phyloP scores from a whole-genome alignment of 2,797 vertebrate species.

The Bufotes viridis region DNA sequence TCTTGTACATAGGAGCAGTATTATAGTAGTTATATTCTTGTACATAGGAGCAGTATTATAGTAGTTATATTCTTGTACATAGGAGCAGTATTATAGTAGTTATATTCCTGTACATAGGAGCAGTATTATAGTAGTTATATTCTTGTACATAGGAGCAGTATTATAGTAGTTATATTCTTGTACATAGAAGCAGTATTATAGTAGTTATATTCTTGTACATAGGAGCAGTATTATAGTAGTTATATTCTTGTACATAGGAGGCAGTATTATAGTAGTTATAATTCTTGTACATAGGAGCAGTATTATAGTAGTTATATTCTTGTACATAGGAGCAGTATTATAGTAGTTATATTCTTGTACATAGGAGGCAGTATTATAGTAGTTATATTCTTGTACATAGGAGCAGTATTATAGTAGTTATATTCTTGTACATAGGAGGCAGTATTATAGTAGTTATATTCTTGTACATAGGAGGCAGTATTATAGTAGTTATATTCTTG shows the following conservation, averaged over 20 bases:
- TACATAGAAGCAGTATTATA: background rate
- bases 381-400: background rate
- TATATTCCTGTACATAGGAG: background rate
- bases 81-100: background rate
- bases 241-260: background rate
- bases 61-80: background rate
- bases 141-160: background rate
- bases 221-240: background rate
- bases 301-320: background rate
- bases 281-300: background rate
- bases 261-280: constrained; percentile 6
- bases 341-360: background rate
- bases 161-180: background rate
- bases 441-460: background rate
- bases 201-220: background rate
- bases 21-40: background rate
- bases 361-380: background rate
- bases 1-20: background rate
- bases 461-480: background rate
- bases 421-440: constrained; percentile 1
- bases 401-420: constrained; percentile 13
- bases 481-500: constrained; percentile 1
- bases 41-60: constrained; percentile 2
- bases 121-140: constrained; percentile 5
- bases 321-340: background rate